phyloP scores from a whole-genome alignment of 1,140 invertebrate genomes.

The Papilio glaucus region DNA sequence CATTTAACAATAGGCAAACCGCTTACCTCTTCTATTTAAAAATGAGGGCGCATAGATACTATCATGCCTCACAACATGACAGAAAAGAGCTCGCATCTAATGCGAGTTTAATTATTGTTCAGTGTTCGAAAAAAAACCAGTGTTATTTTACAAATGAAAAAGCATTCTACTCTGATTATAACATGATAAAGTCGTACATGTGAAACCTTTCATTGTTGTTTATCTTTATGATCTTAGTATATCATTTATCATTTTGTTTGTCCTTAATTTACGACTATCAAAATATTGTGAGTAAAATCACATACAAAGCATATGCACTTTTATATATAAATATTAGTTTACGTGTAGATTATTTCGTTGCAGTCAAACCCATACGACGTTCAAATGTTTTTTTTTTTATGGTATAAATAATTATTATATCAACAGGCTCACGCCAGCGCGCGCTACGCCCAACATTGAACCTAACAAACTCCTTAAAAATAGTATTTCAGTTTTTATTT shows the following conservation, averaged over 20 bases:
- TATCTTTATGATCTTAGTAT: not conserved
- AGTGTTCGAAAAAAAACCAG: not conserved
- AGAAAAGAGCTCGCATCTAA: slow-evolving; percentile 1
- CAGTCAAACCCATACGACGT: too few species aligned
- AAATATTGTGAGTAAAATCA: not conserved
- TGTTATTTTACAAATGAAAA: not conserved
- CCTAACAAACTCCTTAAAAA: too few species aligned
- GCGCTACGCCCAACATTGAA: too few species aligned
- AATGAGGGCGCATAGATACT: not conserved
- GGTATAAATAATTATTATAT: too few species aligned
- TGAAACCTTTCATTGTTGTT: not conserved
- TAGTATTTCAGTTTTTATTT: too few species aligned
- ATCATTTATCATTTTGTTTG: too few species aligned
- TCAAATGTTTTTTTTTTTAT: too few species aligned
- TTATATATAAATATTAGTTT: too few species aligned
- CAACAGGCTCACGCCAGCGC: too few species aligned
- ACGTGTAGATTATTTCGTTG: too few species aligned
- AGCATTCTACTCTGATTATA: not conserved
- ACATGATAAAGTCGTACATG: not conserved
- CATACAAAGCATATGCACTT: too few species aligned
- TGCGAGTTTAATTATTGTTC: slow-evolving; percentile 15
- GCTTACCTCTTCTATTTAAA: not conserved
- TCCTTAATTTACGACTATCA: not conserved
- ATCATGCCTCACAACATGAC: not conserved
- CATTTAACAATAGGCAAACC: not conserved